Base-by-base conservation (phyloP, 2,888 invertebrate species). In the Yponomeuta evonymella region DNA sequence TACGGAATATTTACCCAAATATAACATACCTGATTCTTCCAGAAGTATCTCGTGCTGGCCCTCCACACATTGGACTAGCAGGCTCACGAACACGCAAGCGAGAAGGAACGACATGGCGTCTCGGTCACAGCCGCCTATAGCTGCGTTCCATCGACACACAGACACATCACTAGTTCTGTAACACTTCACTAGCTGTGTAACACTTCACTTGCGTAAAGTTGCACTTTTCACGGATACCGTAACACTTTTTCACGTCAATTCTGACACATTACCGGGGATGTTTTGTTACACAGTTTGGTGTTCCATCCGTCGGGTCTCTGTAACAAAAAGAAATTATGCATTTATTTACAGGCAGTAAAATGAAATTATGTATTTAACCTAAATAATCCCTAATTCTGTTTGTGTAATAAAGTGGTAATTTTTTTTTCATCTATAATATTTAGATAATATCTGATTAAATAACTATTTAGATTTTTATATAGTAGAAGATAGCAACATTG, bases 31-130 rank as follows among this genome's bases (percentile, higher is more conserved):
- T 84, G 90, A 88, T 76, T 90, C 90, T 74, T 90, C 90, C 68
- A 90, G 85, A 8, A 90, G 82, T 48, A 88, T 86, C 75, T 90
- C 90, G 75, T 89, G 89, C 71, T 85, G 85, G 70, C 85, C 86
- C 74, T 83, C 82, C 36, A 85, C 87, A 74, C 83, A 84, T 74
- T 84, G 83, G 72, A 89, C 79, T 23, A 89, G 78, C 64, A 88
- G 77, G 71, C 79, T 81, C 72, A 86, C 75, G 58, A 86, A 78
- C 74, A 85, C 83, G 64, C 83, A 79, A 58, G 81, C 78, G 69
- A 85, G 76, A 68, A 23, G 48, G n/a, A 36, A 23, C 67, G 48
- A 43, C 43, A 48, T 67, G 23, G 33, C 65, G 51, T 65, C 65
- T 30, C 65, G 33, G 8, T 30, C 65, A 65, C 65, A 65, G 12